A percentile compares a stretch with the other conserved stretches of the same genome.
Conservation (phyloP, 2,888 invertebrate species). For the Caenorhabditis sp. region DNA sequence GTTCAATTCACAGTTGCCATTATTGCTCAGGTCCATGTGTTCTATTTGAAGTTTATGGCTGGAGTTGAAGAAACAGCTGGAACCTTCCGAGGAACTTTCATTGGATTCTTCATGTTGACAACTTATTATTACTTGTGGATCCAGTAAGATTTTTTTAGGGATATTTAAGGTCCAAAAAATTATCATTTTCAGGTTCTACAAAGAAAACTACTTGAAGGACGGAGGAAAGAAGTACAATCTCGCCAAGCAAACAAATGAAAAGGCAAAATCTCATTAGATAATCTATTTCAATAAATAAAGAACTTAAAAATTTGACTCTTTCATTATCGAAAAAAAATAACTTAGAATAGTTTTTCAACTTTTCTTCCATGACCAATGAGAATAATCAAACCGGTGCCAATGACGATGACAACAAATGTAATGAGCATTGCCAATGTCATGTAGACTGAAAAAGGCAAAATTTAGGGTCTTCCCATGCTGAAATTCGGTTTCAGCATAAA, state of each 20-base stretch:
- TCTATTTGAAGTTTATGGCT: constrained; percentile 39
- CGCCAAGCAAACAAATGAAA: constrained; percentile 19
- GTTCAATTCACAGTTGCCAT: constrained; percentile 66
- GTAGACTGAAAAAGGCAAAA: too few species aligned
- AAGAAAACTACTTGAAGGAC: constrained; percentile 57
- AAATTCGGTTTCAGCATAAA: too few species aligned
- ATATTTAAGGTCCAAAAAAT: neutral
- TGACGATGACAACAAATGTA: too few species aligned
- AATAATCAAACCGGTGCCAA: too few species aligned
- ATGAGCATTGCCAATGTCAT: too few species aligned
- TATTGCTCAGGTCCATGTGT: constrained; percentile 59
- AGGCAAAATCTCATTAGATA: neutral
- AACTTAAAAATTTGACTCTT: too few species aligned
- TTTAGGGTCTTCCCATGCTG: too few species aligned
- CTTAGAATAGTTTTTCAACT: too few species aligned
- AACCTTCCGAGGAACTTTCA: constrained; percentile 55
- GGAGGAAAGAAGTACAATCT: constrained; percentile 65
- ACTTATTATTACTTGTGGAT: constrained; percentile 65
- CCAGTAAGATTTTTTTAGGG: constrained; percentile 25
- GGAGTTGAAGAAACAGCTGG: constrained; percentile 51
- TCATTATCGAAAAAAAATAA: too few species aligned
- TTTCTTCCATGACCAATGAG: too few species aligned
- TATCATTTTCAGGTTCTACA: constrained; percentile 59
- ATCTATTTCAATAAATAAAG: neutral
- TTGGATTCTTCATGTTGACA: constrained; percentile 62